phyloP scores from a whole-genome alignment of 37 sponge, comb jelly and placozoan species.

The Mnemiopsis leidyi region DNA sequence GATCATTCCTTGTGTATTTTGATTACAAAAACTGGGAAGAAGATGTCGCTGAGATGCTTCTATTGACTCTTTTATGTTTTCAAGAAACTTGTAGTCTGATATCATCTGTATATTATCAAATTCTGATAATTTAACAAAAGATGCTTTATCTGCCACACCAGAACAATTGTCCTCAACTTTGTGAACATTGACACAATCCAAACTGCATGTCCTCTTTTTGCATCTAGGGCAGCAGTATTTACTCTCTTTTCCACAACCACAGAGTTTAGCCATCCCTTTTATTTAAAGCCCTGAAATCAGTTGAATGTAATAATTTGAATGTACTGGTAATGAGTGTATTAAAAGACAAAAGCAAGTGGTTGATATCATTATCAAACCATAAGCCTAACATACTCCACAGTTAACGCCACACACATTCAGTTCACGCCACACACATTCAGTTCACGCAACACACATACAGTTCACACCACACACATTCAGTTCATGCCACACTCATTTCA shows the following conservation, averaged over 20 bases:
- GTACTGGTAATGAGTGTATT: no score
- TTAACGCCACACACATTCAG: no score
- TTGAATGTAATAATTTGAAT: no score
- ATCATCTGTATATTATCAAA: slow-evolving; percentile 19
- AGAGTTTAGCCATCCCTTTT: background rate
- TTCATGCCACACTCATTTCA: no score
- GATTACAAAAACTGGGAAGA: background rate
- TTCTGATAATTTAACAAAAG: slow-evolving; percentile 17
- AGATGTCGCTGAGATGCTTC: background rate
- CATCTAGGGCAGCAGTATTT: slow-evolving; percentile 35
- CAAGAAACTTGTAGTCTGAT: slow-evolving; percentile 35
- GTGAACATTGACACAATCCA: background rate
- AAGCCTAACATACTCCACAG: no score
- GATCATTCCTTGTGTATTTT: background rate
- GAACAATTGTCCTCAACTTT: background rate
- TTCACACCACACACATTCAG: no score
- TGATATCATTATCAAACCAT: no score
- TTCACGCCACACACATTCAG: no score
- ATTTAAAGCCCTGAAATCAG: no score
- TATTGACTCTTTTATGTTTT: background rate
- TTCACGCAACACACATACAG: no score
- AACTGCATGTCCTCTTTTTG: background rate
- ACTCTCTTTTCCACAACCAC: slow-evolving; percentile 14
- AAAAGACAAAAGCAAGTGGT: no score
- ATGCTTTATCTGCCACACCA: slow-evolving; percentile 1